Evolutionary conservation across 2,888 invertebrate genomes (phyloP), one percentile per base, ranked within the genome.

Genomic region (Acanthosepion lycidas): DNA sequence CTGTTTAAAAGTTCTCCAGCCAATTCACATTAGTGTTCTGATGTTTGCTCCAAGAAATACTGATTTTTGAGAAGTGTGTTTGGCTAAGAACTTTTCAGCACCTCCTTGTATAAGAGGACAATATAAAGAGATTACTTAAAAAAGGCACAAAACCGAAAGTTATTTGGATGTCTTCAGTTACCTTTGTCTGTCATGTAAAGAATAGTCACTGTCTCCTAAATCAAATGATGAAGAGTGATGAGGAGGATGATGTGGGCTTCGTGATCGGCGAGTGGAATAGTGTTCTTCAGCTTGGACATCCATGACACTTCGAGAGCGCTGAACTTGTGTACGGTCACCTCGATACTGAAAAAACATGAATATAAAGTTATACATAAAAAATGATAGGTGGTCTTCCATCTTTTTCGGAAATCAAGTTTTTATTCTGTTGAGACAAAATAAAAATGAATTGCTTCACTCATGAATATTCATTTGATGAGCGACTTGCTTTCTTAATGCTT

Each of bases 271-370:
- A 93, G 51, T 93, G n/a, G 93, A 93, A 93, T 93, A 93, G 18
- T 51, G 93, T 49, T 93, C 53, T 51, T 93, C 93, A 53, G 93
- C 93, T 49, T 93, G 93, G 93, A 93, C 93, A 53, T 93, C 93
- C 93, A 93, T 93, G 28, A 93, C 93, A 93, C 93, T 93, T 93
- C 93, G 51, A 93, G 93, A 93, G 53, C 93, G 93, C 53, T 93
- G 93, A 93, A 93, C 93, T 49, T 93, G 93, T 51, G 51, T 93
- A 93, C 53, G 93, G 53, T 93, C 53, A 93, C 93, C 51, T 48
- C 93, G 93, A 93, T 93, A 48, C 93, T 93, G 51, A 78, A 78
- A 78, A 6, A 9, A n/a, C 9, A 78, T 6, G 23, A 9, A 33
- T 15, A 78, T 12, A 78, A n/a, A 3, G 78, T 78, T 78, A n/a